These are phyloP conservation scores for Apogon hyalosoma DNA, from an alignment of 2,797 vertebrate species.

Conservation along the genomic window DNA sequence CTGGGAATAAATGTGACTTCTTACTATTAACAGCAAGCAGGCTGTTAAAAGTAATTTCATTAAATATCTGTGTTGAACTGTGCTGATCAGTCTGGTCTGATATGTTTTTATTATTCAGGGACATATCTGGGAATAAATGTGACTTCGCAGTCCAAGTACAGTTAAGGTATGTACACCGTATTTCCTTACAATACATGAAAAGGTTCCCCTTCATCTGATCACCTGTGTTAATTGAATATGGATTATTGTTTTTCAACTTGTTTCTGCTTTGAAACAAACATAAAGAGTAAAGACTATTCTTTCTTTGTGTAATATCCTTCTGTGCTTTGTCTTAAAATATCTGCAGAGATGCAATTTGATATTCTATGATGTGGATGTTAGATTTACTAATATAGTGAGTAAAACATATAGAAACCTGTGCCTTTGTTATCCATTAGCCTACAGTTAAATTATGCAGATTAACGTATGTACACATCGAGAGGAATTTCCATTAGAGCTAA, in stretches of 20 bases:
- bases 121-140: constrained; percentile 99
- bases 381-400: not conserved
- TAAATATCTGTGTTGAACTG: not conserved
- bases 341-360: not conserved
- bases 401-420: no score
- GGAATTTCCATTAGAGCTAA: not conserved
- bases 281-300: constrained; percentile 5
- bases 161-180: constrained; percentile 87
- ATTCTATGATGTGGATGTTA: not conserved
- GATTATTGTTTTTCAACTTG: constrained; percentile 9
- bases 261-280: constrained; percentile 13
- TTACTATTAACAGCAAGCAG: not conserved
- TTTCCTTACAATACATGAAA: constrained; percentile 7
- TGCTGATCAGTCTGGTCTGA: constrained; percentile 13
- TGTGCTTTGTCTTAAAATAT: not conserved
- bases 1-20: constrained; percentile 99
- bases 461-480: not conserved
- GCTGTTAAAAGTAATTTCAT: not conserved
- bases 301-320: not conserved
- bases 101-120: constrained; percentile 82
- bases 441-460: not conserved
- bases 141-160: constrained; percentile 99
- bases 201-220: constrained; percentile 7
- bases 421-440: not conserved
- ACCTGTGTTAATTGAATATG: not conserved